A percentile compares a stretch with the other conserved stretches of the same genome.
These are phyloP conservation scores for Aplidium turbinatum DNA, from an alignment of 23 tunicate genomes.

Conservation along the genomic window DNA sequence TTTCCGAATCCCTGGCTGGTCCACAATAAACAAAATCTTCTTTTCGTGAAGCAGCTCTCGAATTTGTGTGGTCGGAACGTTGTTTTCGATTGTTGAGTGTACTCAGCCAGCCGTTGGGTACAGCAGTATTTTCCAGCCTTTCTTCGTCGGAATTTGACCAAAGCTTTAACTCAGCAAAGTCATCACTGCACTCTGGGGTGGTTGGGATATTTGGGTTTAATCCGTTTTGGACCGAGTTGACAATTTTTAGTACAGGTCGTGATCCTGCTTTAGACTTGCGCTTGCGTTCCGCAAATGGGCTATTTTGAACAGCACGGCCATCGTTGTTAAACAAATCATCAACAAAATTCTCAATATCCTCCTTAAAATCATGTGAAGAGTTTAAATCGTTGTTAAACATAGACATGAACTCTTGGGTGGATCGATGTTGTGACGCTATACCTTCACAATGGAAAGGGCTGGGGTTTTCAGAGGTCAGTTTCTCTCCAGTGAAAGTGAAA, in stretches of 20 bases:
- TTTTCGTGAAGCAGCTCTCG: background rate
- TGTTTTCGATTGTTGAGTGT: constrained; percentile 29
- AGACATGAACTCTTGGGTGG: too few species aligned
- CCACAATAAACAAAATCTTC: constrained; percentile 67
- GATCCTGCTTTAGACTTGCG: too few species aligned
- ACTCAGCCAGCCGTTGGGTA: constrained; percentile 49
- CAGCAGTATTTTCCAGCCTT: background rate
- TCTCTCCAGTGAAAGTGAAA: too few species aligned
- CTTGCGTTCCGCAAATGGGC: too few species aligned
- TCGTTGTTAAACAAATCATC: too few species aligned
- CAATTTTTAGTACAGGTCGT: background rate
- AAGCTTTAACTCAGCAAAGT: constrained; percentile 32
- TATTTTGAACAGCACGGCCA: too few species aligned
- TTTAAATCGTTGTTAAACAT: too few species aligned
- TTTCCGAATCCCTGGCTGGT: constrained; percentile 10
- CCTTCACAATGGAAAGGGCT: too few species aligned
- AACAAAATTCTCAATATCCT: too few species aligned
- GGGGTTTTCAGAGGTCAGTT: too few species aligned
- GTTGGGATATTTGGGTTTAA: constrained; percentile 7
- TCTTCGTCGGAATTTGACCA: background rate
- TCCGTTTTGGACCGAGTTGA: background rate
- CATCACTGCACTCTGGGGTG: constrained; percentile 40
- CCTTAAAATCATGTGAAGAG: too few species aligned
- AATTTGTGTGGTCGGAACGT: constrained; percentile 19
- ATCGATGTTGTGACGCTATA: too few species aligned